Evolutionary conservation across 2,888 invertebrate genomes (phyloP).

Genomic region (Mallateleia sp.): DNA sequence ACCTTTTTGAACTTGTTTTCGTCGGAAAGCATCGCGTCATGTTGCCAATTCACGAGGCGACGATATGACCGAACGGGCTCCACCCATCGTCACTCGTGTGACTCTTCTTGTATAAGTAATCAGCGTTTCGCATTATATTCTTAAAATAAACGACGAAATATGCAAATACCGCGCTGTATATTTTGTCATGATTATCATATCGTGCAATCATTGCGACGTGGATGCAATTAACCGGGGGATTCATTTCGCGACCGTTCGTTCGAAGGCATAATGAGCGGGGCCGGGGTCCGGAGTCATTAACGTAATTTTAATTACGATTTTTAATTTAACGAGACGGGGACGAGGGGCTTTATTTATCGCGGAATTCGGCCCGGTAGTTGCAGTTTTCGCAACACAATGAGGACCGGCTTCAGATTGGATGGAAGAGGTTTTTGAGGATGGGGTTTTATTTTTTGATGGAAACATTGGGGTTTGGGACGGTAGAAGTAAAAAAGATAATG

Average conservation of each 20-base stretch:
- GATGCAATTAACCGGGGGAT: slow-evolving; percentile 50
- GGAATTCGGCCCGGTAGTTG: too few species aligned
- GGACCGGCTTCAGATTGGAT: too few species aligned
- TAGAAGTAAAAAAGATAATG: too few species aligned
- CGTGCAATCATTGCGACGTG: slow-evolving; percentile 55
- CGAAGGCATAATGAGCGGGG: slow-evolving; percentile 40
- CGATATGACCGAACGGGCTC: slow-evolving; percentile 59
- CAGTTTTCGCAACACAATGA: too few species aligned
- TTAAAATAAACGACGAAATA: slow-evolving; percentile 66
- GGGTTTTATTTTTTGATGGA: too few species aligned
- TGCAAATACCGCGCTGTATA: slow-evolving; percentile 53
- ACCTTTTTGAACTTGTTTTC: slow-evolving; percentile 43
- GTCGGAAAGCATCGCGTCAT: slow-evolving; percentile 57
- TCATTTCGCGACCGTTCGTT: slow-evolving; percentile 41
- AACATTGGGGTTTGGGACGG: too few species aligned
- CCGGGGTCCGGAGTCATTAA: too few species aligned
- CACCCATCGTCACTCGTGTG: slow-evolving; percentile 56
- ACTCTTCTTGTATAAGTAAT: slow-evolving; percentile 62
- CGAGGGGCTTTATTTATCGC: too few species aligned
- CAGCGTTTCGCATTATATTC: slow-evolving; percentile 53
- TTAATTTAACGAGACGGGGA: too few species aligned
- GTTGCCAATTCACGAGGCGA: slow-evolving; percentile 67
- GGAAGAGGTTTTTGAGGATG: too few species aligned
- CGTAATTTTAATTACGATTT: too few species aligned
- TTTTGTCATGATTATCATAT: slow-evolving; percentile 60